Evolutionary conservation across 2,888 invertebrate genomes (phyloP).

Genomic region (Gerosis bhagava): DNA sequence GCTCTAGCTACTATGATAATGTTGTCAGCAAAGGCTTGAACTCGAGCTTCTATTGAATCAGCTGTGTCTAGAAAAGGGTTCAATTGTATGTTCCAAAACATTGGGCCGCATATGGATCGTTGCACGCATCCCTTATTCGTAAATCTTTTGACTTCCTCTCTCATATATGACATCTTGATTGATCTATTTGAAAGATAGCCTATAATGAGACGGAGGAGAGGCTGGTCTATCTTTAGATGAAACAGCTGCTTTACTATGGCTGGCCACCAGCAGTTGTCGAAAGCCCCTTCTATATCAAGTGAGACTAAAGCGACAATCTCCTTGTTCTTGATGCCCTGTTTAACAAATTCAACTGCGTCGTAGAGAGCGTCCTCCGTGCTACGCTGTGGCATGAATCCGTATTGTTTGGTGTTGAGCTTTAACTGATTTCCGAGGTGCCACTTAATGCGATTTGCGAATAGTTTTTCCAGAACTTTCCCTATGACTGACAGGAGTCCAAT

Average conservation of each 20-base stretch:
- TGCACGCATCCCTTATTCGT: conserved; percentile 32
- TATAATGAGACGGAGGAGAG: conserved; percentile 6
- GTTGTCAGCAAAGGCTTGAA: conserved; percentile 36
- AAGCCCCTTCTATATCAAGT: conserved; percentile 33
- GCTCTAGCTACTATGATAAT: conserved; percentile 21
- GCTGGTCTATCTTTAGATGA: neutral
- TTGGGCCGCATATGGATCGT: conserved; percentile 29
- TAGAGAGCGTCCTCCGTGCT: neutral
- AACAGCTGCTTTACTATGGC: conserved; percentile 10
- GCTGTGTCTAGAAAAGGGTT: conserved; percentile 21
- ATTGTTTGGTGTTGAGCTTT: neutral
- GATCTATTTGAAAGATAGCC: conserved; percentile 23
- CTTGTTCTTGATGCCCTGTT: too few species aligned
- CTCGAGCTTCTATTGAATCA: neutral
- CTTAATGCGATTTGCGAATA: conserved; percentile 16
- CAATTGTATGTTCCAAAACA: conserved; percentile 31
- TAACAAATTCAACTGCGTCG: neutral
- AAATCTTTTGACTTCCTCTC: neutral
- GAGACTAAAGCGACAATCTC: too few species aligned
- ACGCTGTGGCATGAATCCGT: neutral
- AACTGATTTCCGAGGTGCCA: neutral
- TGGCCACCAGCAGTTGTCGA: conserved; percentile 33
- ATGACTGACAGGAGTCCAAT: conserved; percentile 34
- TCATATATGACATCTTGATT: conserved; percentile 23
- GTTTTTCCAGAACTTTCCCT: conserved; percentile 30